Percentiles rank a stretch among this genome's conserved stretches.
Conservation (phyloP, 2,113 vertebrate species). For the Trachemys scripta region DNA sequence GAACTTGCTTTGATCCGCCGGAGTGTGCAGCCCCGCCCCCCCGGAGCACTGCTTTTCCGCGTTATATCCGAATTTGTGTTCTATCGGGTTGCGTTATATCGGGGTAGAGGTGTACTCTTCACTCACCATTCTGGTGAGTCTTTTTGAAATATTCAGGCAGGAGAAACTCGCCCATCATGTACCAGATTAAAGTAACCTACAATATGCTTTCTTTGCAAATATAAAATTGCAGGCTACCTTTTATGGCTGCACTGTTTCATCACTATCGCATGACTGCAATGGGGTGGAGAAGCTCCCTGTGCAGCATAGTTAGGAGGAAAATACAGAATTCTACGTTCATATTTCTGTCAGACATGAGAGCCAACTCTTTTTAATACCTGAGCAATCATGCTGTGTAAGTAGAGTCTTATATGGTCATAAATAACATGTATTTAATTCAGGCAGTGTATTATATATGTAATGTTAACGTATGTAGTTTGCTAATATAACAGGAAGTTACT, state of each 20-base stretch:
- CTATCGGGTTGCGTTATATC: too few species aligned
- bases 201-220: neutral
- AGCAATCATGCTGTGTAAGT: neutral
- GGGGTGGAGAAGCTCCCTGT: neutral
- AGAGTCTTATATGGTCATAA: neutral
- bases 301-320: neutral
- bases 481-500: neutral
- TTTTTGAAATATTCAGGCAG: neutral
- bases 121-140: neutral
- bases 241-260: neutral
- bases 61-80: too few species aligned
- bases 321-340: neutral
- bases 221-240: neutral
- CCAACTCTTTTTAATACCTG: neutral
- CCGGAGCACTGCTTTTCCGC: too few species aligned
- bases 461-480: neutral
- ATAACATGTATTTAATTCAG: neutral
- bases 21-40: too few species aligned
- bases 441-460: accelerated
- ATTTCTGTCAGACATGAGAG: neutral
- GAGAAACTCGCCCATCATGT: neutral
- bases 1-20: too few species aligned
- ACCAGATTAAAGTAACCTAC: neutral
- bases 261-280: neutral
- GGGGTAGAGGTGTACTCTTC: neutral